Evolutionary conservation across 2,113 vertebrate genomes (phyloP), one percentile per base, ranked within the genome.

Genomic region (Hippocampus zosterae): DNA sequence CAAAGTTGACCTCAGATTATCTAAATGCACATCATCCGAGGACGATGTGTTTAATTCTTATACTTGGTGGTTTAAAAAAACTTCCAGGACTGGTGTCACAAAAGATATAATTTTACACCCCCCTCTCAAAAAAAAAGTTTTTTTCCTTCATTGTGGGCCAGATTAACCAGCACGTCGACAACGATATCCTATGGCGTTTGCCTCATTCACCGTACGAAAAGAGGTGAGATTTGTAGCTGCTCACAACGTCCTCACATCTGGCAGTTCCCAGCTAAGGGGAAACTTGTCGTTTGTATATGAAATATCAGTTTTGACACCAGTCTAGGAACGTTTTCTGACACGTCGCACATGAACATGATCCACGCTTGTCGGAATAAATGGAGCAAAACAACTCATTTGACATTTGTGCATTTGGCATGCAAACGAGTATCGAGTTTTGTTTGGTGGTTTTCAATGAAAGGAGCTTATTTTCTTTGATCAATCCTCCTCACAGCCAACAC

Each of bases 1-100:
- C 57, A 29, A 33, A 76, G 68, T 88, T 87, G 84, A 89, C 89
- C 87, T 88, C 86, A 85, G 67, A 84, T 82, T 88, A 80, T 73
- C 84, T 87, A 85, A 72, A 86, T 78, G 77, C 82, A 81, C 87
- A 75, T 88, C 84, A 79, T 73, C 81, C 71, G 53, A 63, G 60
- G 66, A 72, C 70, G 71, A 72, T 70, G 71, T 50, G 44, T 69
- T 76, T 77, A 72, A 81, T 89, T 76, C 74, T 74, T 80, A 74
- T 63, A 59, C 25, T 15, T 29, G 6, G 15, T 27, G 16, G 27
- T 27, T 33, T 19, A 60, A 8, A 60, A 60, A 60, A 16, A 8
- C 27, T 18, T 60, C 27, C 15, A 37, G 27, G 16, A 33, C 57
- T 33, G 29, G 57, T 60, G 27, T 33, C 15, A 8, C 57, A 27